Conservation (phyloP, 2,113 vertebrate genomes). For the Tauraco erythrolophus region DNA sequence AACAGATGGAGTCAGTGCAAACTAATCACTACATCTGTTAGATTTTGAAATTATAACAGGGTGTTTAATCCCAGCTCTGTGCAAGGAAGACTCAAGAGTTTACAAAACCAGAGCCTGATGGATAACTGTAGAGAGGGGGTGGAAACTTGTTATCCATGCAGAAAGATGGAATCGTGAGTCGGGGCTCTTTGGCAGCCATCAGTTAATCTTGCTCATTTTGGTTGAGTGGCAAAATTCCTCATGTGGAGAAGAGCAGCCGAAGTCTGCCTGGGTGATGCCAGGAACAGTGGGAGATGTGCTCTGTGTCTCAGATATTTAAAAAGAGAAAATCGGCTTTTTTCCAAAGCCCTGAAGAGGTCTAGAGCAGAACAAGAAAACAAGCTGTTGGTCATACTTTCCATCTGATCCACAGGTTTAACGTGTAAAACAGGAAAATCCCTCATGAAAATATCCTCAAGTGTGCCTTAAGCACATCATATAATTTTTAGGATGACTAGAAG, state of each 20-base stretch:
- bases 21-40: background rate
- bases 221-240: background rate
- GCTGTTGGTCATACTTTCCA: background rate
- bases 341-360: background rate
- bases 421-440: constrained; percentile 27
- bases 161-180: background rate
- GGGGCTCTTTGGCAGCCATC: background rate
- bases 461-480: background rate
- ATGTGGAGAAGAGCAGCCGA: background rate
- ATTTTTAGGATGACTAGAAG: background rate
- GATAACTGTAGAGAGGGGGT: background rate
- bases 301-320: background rate
- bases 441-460: background rate
- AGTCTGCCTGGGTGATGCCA: background rate
- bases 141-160: background rate
- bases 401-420: background rate
- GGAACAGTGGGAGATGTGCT: background rate
- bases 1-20: constrained; percentile 29
- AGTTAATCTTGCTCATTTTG: background rate
- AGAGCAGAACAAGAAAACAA: background rate
- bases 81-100: background rate
- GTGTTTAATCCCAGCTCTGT: background rate
- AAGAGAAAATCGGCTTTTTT: background rate
- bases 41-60: background rate
- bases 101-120: background rate